These are phyloP conservation scores for Oreotrochilus melanogaster DNA, from an alignment of 2,113 vertebrate species.

Conservation along the genomic window DNA sequence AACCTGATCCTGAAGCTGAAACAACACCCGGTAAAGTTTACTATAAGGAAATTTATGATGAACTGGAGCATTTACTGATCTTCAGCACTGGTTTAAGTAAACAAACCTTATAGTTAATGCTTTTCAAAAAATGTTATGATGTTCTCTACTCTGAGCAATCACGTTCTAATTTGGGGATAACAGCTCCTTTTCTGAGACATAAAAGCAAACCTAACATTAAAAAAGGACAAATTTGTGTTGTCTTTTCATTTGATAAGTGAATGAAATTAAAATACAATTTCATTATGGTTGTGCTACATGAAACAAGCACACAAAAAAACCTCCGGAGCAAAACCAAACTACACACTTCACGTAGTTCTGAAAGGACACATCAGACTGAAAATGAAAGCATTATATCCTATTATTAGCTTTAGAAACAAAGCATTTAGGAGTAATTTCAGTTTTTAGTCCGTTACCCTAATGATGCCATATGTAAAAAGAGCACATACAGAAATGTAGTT, in stretches of 20 bases:
- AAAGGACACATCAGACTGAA: constrained; percentile 51
- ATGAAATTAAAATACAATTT: constrained; percentile 67
- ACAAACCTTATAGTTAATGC: constrained; percentile 38
- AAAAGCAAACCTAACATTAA: constrained; percentile 31
- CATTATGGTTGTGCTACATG: constrained; percentile 19
- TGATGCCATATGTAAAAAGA: constrained; percentile 57
- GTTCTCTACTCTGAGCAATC: not conserved
- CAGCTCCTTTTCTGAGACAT: constrained; percentile 6
- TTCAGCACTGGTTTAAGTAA: constrained; percentile 18
- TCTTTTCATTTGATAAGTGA: constrained; percentile 49
- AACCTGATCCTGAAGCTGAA: not conserved
- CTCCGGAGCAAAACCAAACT: constrained; percentile 20
- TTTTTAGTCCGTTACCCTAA: constrained; percentile 36
- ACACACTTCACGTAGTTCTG: constrained; percentile 36
- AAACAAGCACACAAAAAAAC: constrained; percentile 30
- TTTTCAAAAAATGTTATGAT: constrained; percentile 35
- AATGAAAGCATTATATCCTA: constrained; percentile 10
- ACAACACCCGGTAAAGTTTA: not conserved
- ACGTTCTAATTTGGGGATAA: constrained; percentile 18
- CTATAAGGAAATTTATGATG: not conserved
- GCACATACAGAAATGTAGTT: constrained; percentile 53
- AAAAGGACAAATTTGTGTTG: constrained; percentile 1
- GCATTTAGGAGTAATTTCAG: constrained; percentile 44
- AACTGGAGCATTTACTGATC: not conserved
- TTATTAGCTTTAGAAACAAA: constrained; percentile 61